A percentile compares a stretch with the other conserved stretches of the same genome.
Conservation (phyloP, 2,888 invertebrate species). For the Mayetiola destructor region DNA sequence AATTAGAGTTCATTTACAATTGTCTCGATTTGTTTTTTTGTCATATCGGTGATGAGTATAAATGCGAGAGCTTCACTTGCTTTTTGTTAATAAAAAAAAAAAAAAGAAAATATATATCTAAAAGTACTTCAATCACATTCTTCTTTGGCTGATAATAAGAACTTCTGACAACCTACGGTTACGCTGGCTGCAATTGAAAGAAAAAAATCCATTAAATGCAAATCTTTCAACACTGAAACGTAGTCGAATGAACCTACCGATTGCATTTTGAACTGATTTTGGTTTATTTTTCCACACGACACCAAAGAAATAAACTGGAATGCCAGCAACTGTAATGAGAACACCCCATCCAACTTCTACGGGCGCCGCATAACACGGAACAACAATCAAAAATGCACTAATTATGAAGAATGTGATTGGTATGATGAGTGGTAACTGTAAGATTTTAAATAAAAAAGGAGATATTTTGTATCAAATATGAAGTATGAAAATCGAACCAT, state of each 20-base stretch:
- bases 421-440: constrained; percentile 55
- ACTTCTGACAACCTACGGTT: constrained; percentile 50
- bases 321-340: constrained; percentile 63
- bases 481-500: neutral
- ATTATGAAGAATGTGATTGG: constrained; percentile 63
- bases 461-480: neutral
- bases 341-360: constrained; percentile 64
- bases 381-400: constrained; percentile 61
- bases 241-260: constrained; percentile 39
- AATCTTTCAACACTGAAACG: neutral
- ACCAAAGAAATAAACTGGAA: constrained; percentile 66
- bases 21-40: too few species aligned
- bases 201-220: constrained; percentile 16
- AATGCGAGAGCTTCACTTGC: constrained; percentile 48
- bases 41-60: constrained; percentile 35
- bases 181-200: constrained; percentile 39
- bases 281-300: constrained; percentile 55
- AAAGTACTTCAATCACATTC: constrained; percentile 35
- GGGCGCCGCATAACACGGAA: constrained; percentile 58
- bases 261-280: constrained; percentile 39
- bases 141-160: constrained; percentile 65
- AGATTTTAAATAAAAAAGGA: neutral
- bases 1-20: too few species aligned
- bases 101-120: neutral
- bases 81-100: neutral